These are phyloP conservation scores for Eurosta solidaginis DNA, from an alignment of 1,140 invertebrate genomes.

Conservation along the genomic window DNA sequence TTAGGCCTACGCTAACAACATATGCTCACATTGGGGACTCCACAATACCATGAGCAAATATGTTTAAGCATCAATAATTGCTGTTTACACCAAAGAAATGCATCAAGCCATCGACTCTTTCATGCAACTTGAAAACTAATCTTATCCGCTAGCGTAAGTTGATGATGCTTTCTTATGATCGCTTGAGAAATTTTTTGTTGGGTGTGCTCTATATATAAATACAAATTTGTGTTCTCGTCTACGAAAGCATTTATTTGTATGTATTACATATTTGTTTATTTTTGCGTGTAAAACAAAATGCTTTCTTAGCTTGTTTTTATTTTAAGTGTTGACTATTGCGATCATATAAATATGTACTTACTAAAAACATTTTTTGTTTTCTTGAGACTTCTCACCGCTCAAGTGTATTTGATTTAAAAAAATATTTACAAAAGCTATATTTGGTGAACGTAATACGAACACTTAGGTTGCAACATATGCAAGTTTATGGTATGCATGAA, in stretches of 20 bases:
- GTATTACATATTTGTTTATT: not conserved
- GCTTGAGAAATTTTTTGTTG: no score
- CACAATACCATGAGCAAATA: no score
- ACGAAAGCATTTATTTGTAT: not conserved
- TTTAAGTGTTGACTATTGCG: not conserved
- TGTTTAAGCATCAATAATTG: no score
- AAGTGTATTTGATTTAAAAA: not conserved
- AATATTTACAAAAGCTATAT: slow-evolving; percentile 13
- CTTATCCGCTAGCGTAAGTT: no score
- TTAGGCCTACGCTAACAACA: not conserved
- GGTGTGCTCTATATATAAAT: not conserved
- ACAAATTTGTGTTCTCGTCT: not conserved
- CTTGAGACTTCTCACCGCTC: not conserved
- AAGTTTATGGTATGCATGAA: no score
- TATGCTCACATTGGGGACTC: not conserved
- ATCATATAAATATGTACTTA: slow-evolving; percentile 1
- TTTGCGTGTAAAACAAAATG: not conserved
- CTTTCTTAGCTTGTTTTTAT: not conserved
- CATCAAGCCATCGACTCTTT: no score
- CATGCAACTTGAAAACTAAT: no score
- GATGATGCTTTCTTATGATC: no score
- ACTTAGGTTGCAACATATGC: no score
- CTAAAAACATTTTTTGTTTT: no score
- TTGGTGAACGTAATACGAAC: not conserved
- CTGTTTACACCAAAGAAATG: not conserved